These are phyloP conservation scores for Trachelipus rathkii DNA, from an alignment of 1,140 invertebrate species.

Conservation along the genomic window DNA sequence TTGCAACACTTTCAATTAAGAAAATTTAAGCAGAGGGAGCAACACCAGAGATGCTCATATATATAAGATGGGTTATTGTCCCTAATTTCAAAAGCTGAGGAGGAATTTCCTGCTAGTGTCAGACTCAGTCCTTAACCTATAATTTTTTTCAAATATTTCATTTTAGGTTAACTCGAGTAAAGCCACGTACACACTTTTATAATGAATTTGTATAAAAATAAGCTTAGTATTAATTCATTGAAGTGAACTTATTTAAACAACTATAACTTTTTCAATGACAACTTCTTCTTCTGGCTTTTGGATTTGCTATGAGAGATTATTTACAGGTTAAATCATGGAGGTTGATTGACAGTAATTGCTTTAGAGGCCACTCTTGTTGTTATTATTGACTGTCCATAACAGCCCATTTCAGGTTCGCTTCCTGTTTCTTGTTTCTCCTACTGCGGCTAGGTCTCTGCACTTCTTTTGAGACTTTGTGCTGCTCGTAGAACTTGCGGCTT, in stretches of 20 bases:
- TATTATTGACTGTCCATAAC: constrained; percentile 50
- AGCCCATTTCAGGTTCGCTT: constrained; percentile 63
- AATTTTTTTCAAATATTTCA: no score
- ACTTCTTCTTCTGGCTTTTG: constrained; percentile 76
- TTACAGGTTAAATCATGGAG: constrained; percentile 58
- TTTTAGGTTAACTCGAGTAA: no score
- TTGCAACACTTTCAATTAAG: no score
- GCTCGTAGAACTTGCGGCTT: constrained; percentile 43
- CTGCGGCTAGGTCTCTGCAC: constrained; percentile 47
- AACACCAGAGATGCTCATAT: no score
- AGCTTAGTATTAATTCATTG: no score
- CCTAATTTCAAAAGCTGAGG: no score
- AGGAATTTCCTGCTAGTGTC: no score
- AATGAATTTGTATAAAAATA: no score
- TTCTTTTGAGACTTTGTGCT: constrained; percentile 47
- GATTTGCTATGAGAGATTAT: constrained; percentile 76
- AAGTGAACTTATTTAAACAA: not conserved
- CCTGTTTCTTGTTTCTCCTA: constrained; percentile 45
- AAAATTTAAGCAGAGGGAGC: no score
- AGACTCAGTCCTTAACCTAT: no score
- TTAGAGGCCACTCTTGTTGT: constrained; percentile 16
- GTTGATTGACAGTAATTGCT: constrained; percentile 45
- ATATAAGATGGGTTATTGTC: no score
- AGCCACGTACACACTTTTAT: no score
- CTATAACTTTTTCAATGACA: constrained; percentile 60